These are phyloP conservation scores for Nephrotoma guestfalica DNA, from an alignment of 2,888 invertebrate genomes.

Conservation along the genomic window DNA sequence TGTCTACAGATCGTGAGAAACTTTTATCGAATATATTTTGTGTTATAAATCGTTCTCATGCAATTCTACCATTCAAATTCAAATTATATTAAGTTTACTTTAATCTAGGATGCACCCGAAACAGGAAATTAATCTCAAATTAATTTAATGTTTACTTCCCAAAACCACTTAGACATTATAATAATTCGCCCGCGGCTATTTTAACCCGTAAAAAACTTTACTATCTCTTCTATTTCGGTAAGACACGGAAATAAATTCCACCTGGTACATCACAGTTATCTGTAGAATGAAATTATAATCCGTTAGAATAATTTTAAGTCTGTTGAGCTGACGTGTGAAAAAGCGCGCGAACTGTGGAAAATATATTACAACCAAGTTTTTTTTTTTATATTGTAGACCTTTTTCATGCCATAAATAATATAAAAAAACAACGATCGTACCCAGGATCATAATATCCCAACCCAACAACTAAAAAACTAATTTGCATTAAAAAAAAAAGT, in stretches of 20 bases:
- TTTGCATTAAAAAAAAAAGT: neutral
- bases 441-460: neutral
- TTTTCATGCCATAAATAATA: neutral
- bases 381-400: neutral
- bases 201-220: neutral
- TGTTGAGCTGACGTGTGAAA: neutral
- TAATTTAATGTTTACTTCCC: neutral
- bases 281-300: neutral
- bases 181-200: neutral
- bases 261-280: neutral
- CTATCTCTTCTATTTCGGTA: neutral
- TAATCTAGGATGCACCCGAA: neutral
- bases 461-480: neutral
- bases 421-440: neutral
- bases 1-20: too few species aligned
- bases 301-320: neutral
- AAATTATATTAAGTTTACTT: neutral
- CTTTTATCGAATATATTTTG: too few species aligned
- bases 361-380: neutral
- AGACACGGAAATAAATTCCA: neutral
- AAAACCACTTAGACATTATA: neutral
- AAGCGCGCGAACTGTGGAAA: neutral
- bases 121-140: neutral
- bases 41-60: neutral
- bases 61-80: neutral